These are phyloP conservation scores for Myiozetetes cayanensis DNA, from an alignment of 2,113 vertebrate species.

Conservation along the genomic window DNA sequence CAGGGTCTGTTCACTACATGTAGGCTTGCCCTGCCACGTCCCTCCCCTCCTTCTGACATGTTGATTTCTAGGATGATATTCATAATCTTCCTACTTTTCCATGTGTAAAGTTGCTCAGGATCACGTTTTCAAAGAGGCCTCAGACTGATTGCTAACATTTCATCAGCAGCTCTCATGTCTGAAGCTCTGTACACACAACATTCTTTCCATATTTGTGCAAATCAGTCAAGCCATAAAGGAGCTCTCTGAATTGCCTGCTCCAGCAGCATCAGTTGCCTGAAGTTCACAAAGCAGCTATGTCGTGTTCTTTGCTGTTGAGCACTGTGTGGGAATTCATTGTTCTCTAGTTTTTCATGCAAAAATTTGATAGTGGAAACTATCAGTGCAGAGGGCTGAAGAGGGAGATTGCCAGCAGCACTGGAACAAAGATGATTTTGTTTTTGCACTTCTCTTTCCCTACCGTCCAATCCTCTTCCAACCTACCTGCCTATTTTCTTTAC, in stretches of 20 bases:
- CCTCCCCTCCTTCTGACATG: background rate
- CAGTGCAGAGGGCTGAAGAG: background rate
- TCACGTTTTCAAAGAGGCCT: background rate
- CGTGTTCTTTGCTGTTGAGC: background rate
- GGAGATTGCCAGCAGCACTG: background rate
- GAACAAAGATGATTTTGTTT: background rate
- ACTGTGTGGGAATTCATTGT: background rate
- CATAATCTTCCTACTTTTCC: background rate
- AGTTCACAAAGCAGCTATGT: background rate
- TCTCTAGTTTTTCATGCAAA: background rate
- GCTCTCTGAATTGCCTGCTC: background rate
- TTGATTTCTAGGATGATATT: background rate
- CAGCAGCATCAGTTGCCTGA: background rate
- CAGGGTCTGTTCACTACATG: background rate
- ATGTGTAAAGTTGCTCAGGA: background rate
- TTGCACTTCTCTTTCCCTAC: background rate
- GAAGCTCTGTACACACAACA: background rate
- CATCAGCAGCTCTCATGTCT: background rate
- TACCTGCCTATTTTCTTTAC: background rate
- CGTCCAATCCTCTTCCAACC: background rate
- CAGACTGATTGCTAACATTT: background rate
- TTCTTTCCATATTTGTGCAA: background rate
- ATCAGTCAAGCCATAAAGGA: background rate
- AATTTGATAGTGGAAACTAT: background rate
- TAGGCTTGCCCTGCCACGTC: rapidly evolving